Evolutionary conservation across 2,888 invertebrate species (phyloP), one percentile per base, ranked within the genome.

Genomic region (Stratiomys singularior): DNA sequence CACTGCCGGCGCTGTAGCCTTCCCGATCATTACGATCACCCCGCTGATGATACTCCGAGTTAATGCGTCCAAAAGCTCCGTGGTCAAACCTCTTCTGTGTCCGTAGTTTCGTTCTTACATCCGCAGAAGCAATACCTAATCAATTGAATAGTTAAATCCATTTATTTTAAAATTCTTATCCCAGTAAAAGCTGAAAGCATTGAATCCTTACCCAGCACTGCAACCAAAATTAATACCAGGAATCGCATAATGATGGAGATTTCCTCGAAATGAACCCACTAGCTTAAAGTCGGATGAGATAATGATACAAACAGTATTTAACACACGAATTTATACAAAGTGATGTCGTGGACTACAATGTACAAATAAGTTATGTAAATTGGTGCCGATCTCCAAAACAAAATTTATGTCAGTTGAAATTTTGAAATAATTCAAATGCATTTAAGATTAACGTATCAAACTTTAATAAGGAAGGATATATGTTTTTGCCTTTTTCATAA

Each of bases 1-100:
- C 93, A 79, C 93, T 92, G 80, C 94, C 76, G 11, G 25, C 15
- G 18, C 76, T 76, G 21, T 47, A 76, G n/a, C 76, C 76, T 60
- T 21, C 7, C 18, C 44, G 18, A n/a, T n/a, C n/a, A n/a, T n/a
- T n/a, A n/a, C n/a, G n/a, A n/a, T 46, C 46, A 5, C 25, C 44
- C 3, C 25, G 47, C 18, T 18, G 52, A 4, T 52, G 52, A 52
- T 52, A 52, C 15, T 52, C 52, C 3, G 15, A 18, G 4, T 52
- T 37, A 37, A 5, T 5, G 52, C 15, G 3, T 52, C 4, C 52
- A 13, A 52, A 15, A 5, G 37, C 52, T 52, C 15, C 52, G 5
- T 25, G 21, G 25, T 60, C 23, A 18, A 23, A 60, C 15, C 60
- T 60, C 25, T 60, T 21, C 23, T 60, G 60, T 23, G 11, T 25